Evolutionary conservation across 1,140 invertebrate genomes (phyloP), one percentile per base, ranked within the genome.

Genomic region (Drosophila fuyamai): DNA sequence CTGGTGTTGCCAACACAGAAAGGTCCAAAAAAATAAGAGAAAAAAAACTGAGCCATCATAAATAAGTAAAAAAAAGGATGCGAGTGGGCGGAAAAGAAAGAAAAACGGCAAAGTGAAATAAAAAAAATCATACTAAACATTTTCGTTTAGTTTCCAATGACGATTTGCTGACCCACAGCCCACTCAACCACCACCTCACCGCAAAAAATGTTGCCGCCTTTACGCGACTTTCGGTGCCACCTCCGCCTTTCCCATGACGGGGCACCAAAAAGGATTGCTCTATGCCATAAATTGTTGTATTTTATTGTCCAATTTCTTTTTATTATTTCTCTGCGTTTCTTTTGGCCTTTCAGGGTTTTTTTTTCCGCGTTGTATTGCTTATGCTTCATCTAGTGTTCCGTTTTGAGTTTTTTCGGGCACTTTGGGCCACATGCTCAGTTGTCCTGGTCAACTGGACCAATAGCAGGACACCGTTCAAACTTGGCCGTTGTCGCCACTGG

Each of bases 261-360:
- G 80, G 72, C 84, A 81, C 72, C 76, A 75, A 72, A 88, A 89
- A 89, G 84, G 84, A 89, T 89, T 89, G 84, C 77, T 83, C 76
- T 89, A 68, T 77, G 80, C 80, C 77, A 89, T 89, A 89, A 89
- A 89, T 89, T 89, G 65, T 81, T 89, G 84, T 89, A 89, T 89
- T 89, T 89, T 89, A 89, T 89, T 89, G 84, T 89, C 80, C 84
- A 89, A 89, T 89, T 89, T 90, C 80, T 89, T 89, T 89, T 89
- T 89, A 89, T 89, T 88, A 89, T 89, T 88, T 88, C 76, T 86
- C 78, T 88, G 62, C 61, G 72, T 83, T 88, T 76, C 68, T 76
- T 74, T 77, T 89, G 43, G 68, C 73, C 48, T 35, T 35, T 13
- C 75, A 72, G 73, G 65, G 56, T 61, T 66, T 81, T 80, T 84